phyloP scores from a whole-genome alignment of 2,888 invertebrate species.

The Lordiphosa andalusiaca region DNA sequence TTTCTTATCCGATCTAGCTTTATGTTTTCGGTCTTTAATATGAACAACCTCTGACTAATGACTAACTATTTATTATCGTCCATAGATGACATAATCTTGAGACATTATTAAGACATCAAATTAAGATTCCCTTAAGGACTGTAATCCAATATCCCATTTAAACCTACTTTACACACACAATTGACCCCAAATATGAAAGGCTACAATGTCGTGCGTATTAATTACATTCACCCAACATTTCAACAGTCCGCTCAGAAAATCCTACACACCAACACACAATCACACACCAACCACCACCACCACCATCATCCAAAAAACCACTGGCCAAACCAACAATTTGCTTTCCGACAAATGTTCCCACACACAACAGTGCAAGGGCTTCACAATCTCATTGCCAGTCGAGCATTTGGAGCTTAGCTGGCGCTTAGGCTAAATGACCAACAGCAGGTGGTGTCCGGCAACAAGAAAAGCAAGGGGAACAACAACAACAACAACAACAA shows the following conservation, averaged over 20 bases:
- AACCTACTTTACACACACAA: constrained; percentile 28
- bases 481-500: constrained; percentile 29
- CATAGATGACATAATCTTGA: no score
- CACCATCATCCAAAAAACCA: constrained; percentile 2
- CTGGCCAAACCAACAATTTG: constrained; percentile 59
- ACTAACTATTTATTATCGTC: no score
- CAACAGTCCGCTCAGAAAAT: constrained; percentile 63
- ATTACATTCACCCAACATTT: constrained; percentile 59
- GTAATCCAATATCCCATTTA: no score
- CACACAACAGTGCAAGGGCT: constrained; percentile 54
- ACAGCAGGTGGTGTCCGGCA: constrained; percentile 44
- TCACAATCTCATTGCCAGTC: constrained; percentile 43
- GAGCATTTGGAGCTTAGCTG: constrained; percentile 57
- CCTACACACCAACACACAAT: constrained; percentile 38
- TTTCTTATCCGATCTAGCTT: no score
- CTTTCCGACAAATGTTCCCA: constrained; percentile 32
- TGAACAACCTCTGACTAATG: no score
- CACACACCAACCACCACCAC: constrained; percentile 7
- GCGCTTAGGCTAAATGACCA: constrained; percentile 68
- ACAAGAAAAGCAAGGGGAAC: not conserved
- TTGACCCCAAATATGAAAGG: constrained; percentile 31
- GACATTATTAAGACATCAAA: no score
- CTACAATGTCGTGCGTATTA: constrained; percentile 49
- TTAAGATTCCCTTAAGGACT: not conserved
- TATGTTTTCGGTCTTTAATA: no score